Conservation (phyloP, 2,797 vertebrate species). For the Paratrypauchen microcephalus region DNA sequence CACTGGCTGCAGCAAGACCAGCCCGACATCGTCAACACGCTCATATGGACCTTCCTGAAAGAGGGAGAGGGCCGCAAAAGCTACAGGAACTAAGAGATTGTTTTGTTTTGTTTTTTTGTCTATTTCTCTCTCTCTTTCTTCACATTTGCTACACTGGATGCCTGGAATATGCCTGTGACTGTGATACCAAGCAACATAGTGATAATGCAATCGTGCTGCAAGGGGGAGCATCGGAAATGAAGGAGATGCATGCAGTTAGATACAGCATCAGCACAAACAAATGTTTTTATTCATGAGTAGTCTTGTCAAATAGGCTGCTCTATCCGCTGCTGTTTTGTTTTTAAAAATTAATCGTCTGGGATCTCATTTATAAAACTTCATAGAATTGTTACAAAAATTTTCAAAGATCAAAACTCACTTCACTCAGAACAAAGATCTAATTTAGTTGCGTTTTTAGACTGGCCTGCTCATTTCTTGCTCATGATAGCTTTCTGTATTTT, state of each 20-base stretch:
- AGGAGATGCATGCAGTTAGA: constrained; percentile 1
- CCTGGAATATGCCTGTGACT: constrained; percentile 77
- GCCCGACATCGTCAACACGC: constrained; percentile 94
- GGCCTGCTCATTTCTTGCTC: too few species aligned
- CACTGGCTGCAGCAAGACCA: constrained; percentile 99
- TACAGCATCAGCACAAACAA: constrained; percentile 1
- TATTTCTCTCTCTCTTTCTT: background rate
- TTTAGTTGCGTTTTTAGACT: too few species aligned
- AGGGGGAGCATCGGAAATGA: background rate
- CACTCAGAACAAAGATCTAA: too few species aligned
- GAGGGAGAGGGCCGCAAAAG: constrained; percentile 88
- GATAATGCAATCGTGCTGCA: constrained; percentile 72
- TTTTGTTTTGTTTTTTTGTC: too few species aligned
- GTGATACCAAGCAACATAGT: constrained; percentile 68
- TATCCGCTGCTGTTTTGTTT: too few species aligned
- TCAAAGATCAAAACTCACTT: too few species aligned
- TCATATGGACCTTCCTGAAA: constrained; percentile 98
- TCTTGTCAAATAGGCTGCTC: too few species aligned
- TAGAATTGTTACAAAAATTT: too few species aligned
- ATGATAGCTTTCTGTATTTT: too few species aligned
- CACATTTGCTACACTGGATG: constrained; percentile 46
- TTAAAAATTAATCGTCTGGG: too few species aligned
- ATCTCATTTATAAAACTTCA: too few species aligned
- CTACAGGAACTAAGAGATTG: constrained; percentile 74
- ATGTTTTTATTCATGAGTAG: background rate